Percentiles rank a stretch among this genome's conserved stretches.
phyloP scores from a whole-genome alignment of 2,888 invertebrate genomes.

The Conomelus anceps region DNA sequence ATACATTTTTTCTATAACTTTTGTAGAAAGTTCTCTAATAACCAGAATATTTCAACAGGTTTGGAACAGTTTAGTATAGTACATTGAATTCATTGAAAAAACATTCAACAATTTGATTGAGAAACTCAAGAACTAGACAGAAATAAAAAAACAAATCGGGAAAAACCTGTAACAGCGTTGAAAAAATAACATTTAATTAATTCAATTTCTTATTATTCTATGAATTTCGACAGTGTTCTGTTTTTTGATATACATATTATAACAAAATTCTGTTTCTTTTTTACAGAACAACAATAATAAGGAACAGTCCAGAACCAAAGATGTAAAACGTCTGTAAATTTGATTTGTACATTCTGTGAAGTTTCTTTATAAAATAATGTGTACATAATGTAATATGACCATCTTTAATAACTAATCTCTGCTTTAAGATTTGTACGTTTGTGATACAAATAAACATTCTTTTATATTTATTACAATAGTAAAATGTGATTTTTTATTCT shows the following conservation, averaged over 20 bases:
- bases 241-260: not conserved
- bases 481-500: not conserved
- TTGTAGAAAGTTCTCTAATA: no score
- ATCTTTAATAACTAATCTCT: not conserved
- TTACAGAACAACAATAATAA: slow-evolving; percentile 8
- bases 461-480: not conserved
- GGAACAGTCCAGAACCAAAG: slow-evolving; percentile 12
- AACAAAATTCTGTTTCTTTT: not conserved
- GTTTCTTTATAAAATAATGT: not conserved
- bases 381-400: not conserved
- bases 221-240: not conserved
- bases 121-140: no score
- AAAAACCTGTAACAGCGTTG: no score
- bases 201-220: not conserved
- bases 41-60: no score
- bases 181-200: no score
- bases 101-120: no score
- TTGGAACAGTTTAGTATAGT: no score
- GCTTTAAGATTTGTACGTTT: not conserved
- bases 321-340: slow-evolving; percentile 1
- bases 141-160: no score
- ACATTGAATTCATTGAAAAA: no score
- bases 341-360: not conserved
- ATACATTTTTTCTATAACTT: no score
- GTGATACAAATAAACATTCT: not conserved